phyloP scores from a whole-genome alignment of 2,113 vertebrate genomes.

The Aphelocoma coerulescens region DNA sequence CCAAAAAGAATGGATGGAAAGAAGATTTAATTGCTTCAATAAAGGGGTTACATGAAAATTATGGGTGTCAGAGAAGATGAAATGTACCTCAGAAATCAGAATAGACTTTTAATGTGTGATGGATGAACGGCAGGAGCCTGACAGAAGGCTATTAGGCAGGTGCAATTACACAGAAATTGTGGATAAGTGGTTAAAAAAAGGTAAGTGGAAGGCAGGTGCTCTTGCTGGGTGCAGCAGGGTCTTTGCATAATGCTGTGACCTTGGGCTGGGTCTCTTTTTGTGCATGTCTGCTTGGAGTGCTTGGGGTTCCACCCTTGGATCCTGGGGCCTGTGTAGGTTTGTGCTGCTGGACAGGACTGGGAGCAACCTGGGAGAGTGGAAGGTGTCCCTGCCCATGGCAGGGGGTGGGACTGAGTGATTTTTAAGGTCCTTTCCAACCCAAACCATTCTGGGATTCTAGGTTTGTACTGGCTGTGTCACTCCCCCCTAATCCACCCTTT shows the following conservation, averaged over 20 bases:
- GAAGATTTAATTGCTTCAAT: conserved; percentile 27
- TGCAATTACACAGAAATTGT: background rate
- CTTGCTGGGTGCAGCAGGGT: background rate
- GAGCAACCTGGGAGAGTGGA: accelerated
- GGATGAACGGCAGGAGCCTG: conserved; percentile 9
- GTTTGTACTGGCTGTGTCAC: background rate
- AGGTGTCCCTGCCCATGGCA: background rate
- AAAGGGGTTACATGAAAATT: conserved; percentile 41
- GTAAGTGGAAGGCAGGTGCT: background rate
- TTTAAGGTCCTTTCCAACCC: background rate
- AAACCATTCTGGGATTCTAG: background rate
- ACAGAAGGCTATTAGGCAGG: background rate
- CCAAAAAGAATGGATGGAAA: background rate
- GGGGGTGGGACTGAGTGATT: background rate
- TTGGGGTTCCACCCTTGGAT: background rate
- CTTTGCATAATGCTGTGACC: background rate
- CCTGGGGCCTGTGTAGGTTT: background rate
- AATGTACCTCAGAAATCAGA: conserved; percentile 22
- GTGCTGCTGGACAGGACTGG: background rate
- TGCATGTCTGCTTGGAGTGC: background rate
- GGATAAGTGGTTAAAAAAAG: background rate
- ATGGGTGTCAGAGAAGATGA: conserved; percentile 17
- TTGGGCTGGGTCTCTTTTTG: background rate
- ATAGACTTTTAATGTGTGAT: background rate
- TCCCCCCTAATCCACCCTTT: background rate